Base-by-base conservation (phyloP, 2,797 vertebrate species). In the Gallirallus australis region DNA sequence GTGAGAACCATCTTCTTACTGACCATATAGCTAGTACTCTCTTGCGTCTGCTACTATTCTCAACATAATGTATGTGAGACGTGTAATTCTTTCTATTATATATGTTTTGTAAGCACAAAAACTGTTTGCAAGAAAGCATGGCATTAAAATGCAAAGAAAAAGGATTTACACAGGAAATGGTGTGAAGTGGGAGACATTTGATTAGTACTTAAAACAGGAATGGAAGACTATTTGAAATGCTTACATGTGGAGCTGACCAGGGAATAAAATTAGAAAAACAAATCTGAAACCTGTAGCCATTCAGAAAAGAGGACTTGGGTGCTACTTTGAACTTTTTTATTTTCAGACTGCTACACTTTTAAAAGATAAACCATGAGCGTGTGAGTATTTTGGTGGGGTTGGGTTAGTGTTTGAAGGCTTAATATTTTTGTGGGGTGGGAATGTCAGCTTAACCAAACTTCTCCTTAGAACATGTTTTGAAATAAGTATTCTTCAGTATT, bases 371-470 rank as follows among this genome's bases (percentile, higher is more conserved):
- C 7, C 15, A 24, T 8, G 12, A 65, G 33, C 57, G 7, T 57
- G 61, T 68, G 37, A 82, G 15, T 86, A n/a, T 83, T 93, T 81
- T 92, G n/a, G 47, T 89, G 54, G 19, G 15, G 5, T 40, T 83
- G 52, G 76, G 50, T 40, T 88, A 68, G 77, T 56, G 63, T 65
- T 82, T 70, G 3, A 3, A 93, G 66, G 53, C 25, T 70, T 86
- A 63, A 15, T 70, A 65, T 73, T 95, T 95, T 83, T 63, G 20
- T 85, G 35, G 57, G 73, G 13, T 95, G 68, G 81, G 78, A 93
- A 71, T 89, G 37, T 96, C 94, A 64, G 79, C 64, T 85, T 96
- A 86, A 91, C 50, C 82, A 87, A 80, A 68, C 66, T 90, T 94
- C 19, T 88, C 39, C n/a, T 57, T 76, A 31, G 23, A 82, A 50